Conservation (phyloP, 2,888 invertebrate species). For the Hymenopus coronatus region DNA sequence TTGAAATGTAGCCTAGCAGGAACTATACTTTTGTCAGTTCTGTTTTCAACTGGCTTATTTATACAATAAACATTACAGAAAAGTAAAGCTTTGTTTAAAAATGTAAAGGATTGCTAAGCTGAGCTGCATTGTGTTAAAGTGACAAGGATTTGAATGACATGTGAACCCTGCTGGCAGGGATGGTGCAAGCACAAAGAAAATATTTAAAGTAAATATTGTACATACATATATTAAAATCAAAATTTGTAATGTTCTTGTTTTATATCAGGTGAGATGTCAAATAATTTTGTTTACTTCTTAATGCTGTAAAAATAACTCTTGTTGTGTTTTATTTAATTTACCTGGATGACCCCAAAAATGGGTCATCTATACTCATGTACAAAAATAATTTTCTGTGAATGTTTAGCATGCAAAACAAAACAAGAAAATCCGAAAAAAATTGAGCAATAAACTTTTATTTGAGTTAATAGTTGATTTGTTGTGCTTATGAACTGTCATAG, state of each 20-base stretch:
- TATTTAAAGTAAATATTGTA: not conserved
- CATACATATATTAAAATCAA: not conserved
- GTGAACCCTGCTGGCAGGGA: not conserved
- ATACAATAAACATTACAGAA: not conserved
- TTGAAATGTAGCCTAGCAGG: not conserved
- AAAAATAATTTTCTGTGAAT: not conserved
- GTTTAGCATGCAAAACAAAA: not conserved
- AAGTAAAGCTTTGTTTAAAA: not conserved
- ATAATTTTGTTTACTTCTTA: not conserved
- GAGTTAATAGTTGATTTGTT: not conserved
- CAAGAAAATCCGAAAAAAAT: not conserved
- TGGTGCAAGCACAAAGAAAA: not conserved
- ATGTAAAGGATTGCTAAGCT: not conserved
- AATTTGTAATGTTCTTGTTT: not conserved
- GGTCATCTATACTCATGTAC: not conserved
- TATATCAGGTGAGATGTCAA: not conserved
- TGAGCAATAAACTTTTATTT: not conserved
- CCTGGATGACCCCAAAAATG: not conserved
- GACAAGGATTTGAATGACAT: not conserved
- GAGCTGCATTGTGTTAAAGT: not conserved
- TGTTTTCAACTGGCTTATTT: not conserved
- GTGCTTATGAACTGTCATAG: not conserved
- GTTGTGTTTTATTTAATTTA: not conserved
- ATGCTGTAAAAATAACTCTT: not conserved
- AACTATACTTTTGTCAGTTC: not conserved